These are phyloP conservation scores for Aromia moschata DNA, from an alignment of 2,888 invertebrate species.

Conservation along the genomic window DNA sequence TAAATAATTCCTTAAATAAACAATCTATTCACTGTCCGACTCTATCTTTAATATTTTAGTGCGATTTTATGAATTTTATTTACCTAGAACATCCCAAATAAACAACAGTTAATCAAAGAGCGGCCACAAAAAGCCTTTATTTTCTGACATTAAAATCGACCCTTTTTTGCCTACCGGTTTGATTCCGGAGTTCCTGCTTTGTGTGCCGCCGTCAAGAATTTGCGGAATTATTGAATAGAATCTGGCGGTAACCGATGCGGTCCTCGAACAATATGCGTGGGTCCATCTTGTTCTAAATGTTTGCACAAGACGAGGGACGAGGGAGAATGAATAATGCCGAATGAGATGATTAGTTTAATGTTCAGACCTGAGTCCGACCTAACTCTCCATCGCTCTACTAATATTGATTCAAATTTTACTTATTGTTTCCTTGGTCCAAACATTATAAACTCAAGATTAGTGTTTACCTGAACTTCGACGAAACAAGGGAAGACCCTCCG, in stretches of 20 bases:
- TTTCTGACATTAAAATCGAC: background rate
- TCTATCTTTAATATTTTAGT: too few relatives aligned
- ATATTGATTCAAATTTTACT: conserved; percentile 59
- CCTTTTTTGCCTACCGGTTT: background rate
- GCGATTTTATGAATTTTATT: too few relatives aligned
- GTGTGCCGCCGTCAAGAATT: conserved; percentile 1
- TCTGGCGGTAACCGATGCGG: conserved; percentile 21
- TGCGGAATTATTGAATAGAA: conserved; percentile 21
- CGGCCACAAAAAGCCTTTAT: background rate
- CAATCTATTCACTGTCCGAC: too few relatives aligned
- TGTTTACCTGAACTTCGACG: conserved; percentile 45
- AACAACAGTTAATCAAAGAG: too few relatives aligned
- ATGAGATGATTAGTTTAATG: conserved; percentile 58
- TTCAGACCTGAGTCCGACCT: conserved; percentile 50
- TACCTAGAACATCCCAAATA: too few relatives aligned
- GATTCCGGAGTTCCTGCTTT: background rate
- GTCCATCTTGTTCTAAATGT: conserved; percentile 54
- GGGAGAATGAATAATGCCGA: conserved; percentile 55
- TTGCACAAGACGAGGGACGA: conserved; percentile 51
- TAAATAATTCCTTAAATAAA: too few relatives aligned
- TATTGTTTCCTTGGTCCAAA: conserved; percentile 53
- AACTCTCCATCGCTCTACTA: conserved; percentile 51
- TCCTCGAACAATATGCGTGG: conserved; percentile 35
- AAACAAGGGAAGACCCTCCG: conserved; percentile 9
- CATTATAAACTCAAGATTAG: conserved; percentile 42